Base-by-base conservation (phyloP, 1,140 invertebrate species). In the Halyomorpha halys region DNA sequence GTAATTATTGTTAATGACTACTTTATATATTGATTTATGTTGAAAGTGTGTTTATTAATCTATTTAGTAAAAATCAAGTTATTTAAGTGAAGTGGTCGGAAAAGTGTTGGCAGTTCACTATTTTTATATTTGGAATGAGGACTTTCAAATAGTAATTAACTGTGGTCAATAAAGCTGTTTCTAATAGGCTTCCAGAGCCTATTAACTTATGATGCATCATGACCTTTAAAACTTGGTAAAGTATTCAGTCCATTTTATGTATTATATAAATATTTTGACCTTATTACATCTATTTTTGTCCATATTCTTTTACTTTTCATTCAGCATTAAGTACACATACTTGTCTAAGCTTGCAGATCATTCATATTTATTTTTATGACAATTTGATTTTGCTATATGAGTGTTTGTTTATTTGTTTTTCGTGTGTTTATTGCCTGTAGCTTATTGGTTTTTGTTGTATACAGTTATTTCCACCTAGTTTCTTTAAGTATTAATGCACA, bases 151-250 rank as follows among this genome's bases (percentile, higher is more conserved):
- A 66, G 63, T 66, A 70, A 70, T 70, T 70, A 68, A 70, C 65
- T 44, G 67, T 64, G 69, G 69, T 70, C 69, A 70, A 70, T 70
- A 69, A 69, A 67, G 65, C 59, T 70, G 67, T 68, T 70, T 66
- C 64, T 66, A 61, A 62, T 65, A 53, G 60, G 64, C 63, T 61
- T 64, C 30, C 53, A 60, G 51, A 18, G 21, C 39, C 18, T 25
- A 60, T 53, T 11, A 54, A 49, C 13, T 54, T 21, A 18, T 14
- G 15, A 4, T 27, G 45, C 47, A 18, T 60, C 59, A 39, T 60
- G 27, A 30, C 25, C 18, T 16, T 60, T 6, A n/a, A 39, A 39
- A 18, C 25, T 60, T 18, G 39, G 27, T 60, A 60, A 60, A 39
- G 27, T 60, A 39, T 23, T 23, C 5, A 15, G 14, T 56, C 23